Percentiles rank a stretch among this genome's conserved stretches.
Conservation (phyloP, 1,140 invertebrate species). For the Diorhabda carinulata region DNA sequence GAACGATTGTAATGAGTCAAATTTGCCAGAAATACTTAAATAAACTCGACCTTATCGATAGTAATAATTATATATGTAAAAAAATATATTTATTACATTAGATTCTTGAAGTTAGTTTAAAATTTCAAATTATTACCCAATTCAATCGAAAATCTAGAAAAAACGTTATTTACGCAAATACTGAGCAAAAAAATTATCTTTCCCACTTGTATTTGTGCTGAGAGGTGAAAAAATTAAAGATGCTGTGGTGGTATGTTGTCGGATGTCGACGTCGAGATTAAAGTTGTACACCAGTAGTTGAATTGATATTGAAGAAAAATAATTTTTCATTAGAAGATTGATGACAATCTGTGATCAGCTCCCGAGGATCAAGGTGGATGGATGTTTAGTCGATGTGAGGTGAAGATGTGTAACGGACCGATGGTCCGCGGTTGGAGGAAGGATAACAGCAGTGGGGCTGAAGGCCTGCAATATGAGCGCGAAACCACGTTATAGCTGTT, state of each 20-base stretch:
- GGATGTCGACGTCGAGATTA: not conserved
- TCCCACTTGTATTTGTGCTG: not conserved
- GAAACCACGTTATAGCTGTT: slow-evolving; percentile 44
- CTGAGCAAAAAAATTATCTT: not conserved
- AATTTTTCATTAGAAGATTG: not conserved
- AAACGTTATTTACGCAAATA: too few species aligned
- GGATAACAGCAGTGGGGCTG: slow-evolving; percentile 43
- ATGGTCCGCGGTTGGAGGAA: slow-evolving; percentile 41
- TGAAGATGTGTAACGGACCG: slow-evolving; percentile 19
- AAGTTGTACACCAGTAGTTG: not conserved
- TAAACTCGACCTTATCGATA: too few species aligned
- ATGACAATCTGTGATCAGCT: not conserved
- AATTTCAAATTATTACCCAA: too few species aligned
- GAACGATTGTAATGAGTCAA: too few species aligned
- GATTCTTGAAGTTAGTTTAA: too few species aligned
- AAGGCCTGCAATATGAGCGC: slow-evolving; percentile 47
- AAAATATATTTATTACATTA: too few species aligned
- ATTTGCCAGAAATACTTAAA: too few species aligned
- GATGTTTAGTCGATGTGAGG: slow-evolving; percentile 13
- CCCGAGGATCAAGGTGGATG: not conserved
- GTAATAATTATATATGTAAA: too few species aligned
- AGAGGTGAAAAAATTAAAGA: slow-evolving; percentile 1
- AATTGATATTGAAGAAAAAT: slow-evolving; percentile 1
- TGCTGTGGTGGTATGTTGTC: not conserved
- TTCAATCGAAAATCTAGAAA: too few species aligned